Evolutionary conservation across 1,140 invertebrate species (phyloP).

Genomic region (Kradibia gibbosae): DNA sequence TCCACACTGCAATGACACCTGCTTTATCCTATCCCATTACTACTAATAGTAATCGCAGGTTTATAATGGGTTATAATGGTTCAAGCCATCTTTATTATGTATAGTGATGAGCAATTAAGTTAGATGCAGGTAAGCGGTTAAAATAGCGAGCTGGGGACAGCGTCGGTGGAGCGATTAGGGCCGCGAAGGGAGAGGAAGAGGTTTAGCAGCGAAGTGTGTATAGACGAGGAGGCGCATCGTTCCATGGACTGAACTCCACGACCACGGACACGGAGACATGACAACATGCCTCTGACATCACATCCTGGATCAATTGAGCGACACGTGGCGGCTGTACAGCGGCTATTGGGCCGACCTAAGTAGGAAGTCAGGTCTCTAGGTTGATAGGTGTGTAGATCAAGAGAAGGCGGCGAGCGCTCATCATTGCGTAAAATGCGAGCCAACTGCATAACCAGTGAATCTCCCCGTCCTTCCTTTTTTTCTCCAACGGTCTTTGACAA

Average conservation of each 20-base stretch:
- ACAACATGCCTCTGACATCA: conserved; percentile 66
- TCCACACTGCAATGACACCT: background rate
- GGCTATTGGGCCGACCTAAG: conserved; percentile 49
- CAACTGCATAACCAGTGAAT: background rate
- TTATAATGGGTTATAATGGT: no score
- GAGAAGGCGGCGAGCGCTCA: background rate
- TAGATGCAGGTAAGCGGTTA: no score
- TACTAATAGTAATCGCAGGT: no score
- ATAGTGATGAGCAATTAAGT: no score
- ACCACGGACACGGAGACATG: conserved; percentile 63
- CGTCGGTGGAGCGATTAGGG: no score
- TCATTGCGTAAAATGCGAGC: conserved; percentile 28
- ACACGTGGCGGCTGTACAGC: conserved; percentile 18
- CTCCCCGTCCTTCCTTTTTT: background rate
- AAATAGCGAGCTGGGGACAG: no score
- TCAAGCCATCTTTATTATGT: no score
- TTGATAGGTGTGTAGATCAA: conserved; percentile 56
- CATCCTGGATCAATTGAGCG: conserved; percentile 61
- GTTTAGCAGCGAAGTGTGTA: no score
- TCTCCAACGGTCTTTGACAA: background rate
- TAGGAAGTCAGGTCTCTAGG: conserved; percentile 65
- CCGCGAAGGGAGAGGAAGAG: no score
- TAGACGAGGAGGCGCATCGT: no score
- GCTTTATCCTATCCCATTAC: background rate
- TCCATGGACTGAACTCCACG: conserved; percentile 22